Base-by-base conservation (phyloP, 92 coral and sea anemone species). In the Zoanthus sociatus region DNA sequence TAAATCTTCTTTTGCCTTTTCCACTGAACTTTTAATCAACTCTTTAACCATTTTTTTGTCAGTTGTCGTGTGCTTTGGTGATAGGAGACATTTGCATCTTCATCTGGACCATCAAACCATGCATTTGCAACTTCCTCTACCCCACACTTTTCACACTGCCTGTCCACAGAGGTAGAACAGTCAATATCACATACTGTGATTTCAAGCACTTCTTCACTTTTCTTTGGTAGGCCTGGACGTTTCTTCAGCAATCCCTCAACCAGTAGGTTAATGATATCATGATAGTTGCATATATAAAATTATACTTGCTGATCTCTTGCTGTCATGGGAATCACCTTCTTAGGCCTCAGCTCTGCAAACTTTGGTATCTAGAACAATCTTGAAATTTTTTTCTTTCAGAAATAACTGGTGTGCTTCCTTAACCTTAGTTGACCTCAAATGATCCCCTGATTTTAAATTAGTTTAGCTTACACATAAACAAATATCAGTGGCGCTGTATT, bases 101-200 rank as follows among this genome's bases (percentile, higher is more conserved):
- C 26, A 26, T 26, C 26, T 26, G 26, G 26, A 26, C 26, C 26
- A 26, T 26, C 26, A 26, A 26, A 26, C 26, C 26, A 26, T 26
- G 26, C 26, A 26, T 26, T 26, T 26, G 26, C 26, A 26, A 26
- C 26, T 26, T 26, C 26, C 26, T 26, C 26, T 26, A 26, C 26
- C 26, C 26, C 26, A 26, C 26, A 26, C 26, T 26, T 26, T 0
- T 26, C 26, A 26, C 26, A 26, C 26, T 26, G 26, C 26, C 26
- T 26, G 26, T 26, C 26, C 26, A 50, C 37, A 71, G 15, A 56
- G 64, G 64, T 56, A 56, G 64, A 68, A 67, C 79, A 84, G 64
- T 86, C 90, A 89, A 89, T 84, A 89, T 73, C 86, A 71, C 92
- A 89, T 31, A 86, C 90, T 58, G 92, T 84, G 58, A 26, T 58